A percentile compares a stretch with the other conserved stretches of the same genome.
Evolutionary conservation across 1,140 invertebrate genomes (phyloP).

Genomic region (Drosophila lacteicornis): DNA sequence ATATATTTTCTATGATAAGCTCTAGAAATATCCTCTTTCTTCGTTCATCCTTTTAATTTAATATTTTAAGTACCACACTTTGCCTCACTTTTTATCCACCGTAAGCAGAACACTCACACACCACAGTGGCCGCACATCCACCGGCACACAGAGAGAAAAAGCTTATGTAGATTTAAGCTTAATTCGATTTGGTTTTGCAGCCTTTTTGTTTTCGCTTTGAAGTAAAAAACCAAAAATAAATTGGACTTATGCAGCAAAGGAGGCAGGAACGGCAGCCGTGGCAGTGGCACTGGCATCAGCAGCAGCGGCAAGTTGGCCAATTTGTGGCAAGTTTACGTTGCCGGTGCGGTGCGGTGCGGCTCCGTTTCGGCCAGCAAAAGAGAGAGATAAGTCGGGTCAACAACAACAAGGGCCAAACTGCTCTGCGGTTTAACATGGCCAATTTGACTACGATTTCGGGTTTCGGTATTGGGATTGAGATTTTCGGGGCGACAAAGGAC

Average conservation of each 20-base stretch:
- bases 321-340: slow-evolving; percentile 81
- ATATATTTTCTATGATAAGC: neutral
- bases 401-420: slow-evolving; percentile 70
- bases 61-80: neutral
- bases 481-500: slow-evolving; percentile 25
- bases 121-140: slow-evolving; percentile 39
- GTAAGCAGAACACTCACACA: slow-evolving; percentile 11
- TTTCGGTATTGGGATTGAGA: slow-evolving; percentile 51
- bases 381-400: slow-evolving; percentile 75
- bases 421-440: slow-evolving; percentile 80
- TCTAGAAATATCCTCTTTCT: too few relatives aligned
- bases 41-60: neutral
- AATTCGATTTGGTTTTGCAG: slow-evolving; percentile 80
- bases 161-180: slow-evolving; percentile 81
- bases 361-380: slow-evolving; percentile 46
- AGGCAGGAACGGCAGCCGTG: slow-evolving; percentile 4
- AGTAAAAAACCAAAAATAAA: slow-evolving; percentile 71
- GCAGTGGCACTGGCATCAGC: slow-evolving; percentile 9
- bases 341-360: slow-evolving; percentile 46
- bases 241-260: slow-evolving; percentile 75
- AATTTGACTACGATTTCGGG: slow-evolving; percentile 79
- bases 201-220: slow-evolving; percentile 58
- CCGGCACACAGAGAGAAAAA: slow-evolving; percentile 67
- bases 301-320: slow-evolving; percentile 65
- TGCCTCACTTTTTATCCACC: slow-evolving; percentile 1